These are phyloP conservation scores for Holcopasites calliopsidis DNA, from an alignment of 1,140 invertebrate species.

Conservation along the genomic window DNA sequence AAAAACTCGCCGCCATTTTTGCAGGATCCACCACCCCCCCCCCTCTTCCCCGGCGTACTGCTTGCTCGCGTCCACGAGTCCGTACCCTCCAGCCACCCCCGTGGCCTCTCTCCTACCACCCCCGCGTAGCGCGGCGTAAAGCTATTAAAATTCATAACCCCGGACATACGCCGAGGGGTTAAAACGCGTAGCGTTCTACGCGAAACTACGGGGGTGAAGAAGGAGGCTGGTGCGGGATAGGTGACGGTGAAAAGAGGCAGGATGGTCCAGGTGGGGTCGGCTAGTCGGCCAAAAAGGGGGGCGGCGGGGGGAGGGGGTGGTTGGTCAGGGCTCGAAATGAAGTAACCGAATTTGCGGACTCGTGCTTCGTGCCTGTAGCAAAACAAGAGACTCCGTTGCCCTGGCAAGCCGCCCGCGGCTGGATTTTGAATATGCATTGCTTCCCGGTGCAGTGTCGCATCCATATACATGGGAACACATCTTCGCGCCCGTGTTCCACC, in stretches of 20 bases:
- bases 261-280: not conserved
- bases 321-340: constrained; percentile 73
- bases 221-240: not conserved
- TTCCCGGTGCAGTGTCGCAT: constrained; percentile 67
- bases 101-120: constrained; percentile 26
- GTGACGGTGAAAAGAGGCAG: constrained; percentile 7
- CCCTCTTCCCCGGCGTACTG: not conserved
- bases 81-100: constrained; percentile 49
- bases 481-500: constrained; percentile 58
- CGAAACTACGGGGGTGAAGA: constrained; percentile 35
- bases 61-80: constrained; percentile 23
- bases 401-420: constrained; percentile 73
- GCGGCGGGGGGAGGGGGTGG: not conserved
- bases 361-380: constrained; percentile 71
- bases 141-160: constrained; percentile 81
- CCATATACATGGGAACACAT: constrained; percentile 61
- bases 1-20: constrained; percentile 78
- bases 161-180: constrained; percentile 78
- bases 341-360: constrained; percentile 77
- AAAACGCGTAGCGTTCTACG: constrained; percentile 72
- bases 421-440: constrained; percentile 80
- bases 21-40: constrained; percentile 34
- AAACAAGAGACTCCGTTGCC: constrained; percentile 71
- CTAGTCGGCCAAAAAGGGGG: not conserved
- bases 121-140: constrained; percentile 74